These are phyloP conservation scores for Fregata magnificens DNA, from an alignment of 2,113 vertebrate genomes.

Conservation along the genomic window DNA sequence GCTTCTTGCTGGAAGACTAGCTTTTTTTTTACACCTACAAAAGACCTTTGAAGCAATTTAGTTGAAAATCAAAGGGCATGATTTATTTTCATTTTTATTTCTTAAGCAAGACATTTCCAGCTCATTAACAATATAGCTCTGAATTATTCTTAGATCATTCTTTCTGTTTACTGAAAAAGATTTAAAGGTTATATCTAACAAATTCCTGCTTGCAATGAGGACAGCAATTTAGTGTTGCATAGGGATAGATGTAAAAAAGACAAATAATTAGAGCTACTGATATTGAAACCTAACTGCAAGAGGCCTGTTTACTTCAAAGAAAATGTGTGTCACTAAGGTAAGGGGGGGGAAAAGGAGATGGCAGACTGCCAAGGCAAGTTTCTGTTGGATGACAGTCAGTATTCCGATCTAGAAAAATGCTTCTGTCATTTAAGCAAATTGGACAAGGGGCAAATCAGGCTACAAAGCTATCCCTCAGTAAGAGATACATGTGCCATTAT, in stretches of 20 bases:
- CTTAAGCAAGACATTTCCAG: not conserved
- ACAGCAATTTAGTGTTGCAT: not conserved
- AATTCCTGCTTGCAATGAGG: not conserved
- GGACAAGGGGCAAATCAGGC: not conserved
- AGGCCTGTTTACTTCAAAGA: slow-evolving; percentile 17
- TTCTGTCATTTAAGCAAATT: slow-evolving; percentile 8
- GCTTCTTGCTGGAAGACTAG: not conserved
- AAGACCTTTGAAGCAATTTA: not conserved
- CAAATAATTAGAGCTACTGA: not conserved
- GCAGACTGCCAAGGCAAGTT: not conserved
- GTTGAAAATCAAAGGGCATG: not conserved
- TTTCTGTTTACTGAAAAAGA: not conserved
- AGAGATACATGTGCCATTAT: not conserved
- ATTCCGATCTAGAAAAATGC: not conserved
- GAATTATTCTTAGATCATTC: not conserved
- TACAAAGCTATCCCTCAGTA: not conserved
- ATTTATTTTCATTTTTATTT: not conserved
- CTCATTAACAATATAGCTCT: not conserved
- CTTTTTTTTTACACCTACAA: not conserved
- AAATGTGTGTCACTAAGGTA: not conserved
- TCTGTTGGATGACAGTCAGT: not conserved
- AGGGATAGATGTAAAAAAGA: not conserved
- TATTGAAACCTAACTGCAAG: not conserved
- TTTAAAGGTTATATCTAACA: not conserved
- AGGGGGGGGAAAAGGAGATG: not conserved